Percentiles rank a stretch among this genome's conserved stretches.
Evolutionary conservation across 2,797 vertebrate genomes (phyloP).

Genomic region (Tauraco hartlaubi): DNA sequence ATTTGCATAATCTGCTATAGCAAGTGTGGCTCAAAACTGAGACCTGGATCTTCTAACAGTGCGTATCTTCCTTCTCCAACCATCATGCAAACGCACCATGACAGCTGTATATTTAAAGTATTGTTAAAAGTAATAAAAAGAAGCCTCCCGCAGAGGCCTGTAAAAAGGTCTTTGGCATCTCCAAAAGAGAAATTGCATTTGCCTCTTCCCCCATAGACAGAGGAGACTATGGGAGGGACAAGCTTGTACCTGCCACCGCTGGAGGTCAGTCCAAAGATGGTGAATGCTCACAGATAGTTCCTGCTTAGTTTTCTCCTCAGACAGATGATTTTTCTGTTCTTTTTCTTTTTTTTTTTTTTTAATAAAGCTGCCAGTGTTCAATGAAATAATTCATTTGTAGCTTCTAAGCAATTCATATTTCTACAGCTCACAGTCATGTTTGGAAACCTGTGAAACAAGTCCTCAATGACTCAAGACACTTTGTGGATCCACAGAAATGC

Average conservation of each 20-base stretch:
- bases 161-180: not conserved
- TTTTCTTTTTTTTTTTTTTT: not conserved
- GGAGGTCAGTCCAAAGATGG: not conserved
- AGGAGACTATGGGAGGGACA: not conserved
- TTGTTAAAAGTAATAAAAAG: not conserved
- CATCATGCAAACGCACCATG: fast-evolving
- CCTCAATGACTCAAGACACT: not conserved
- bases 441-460: not conserved
- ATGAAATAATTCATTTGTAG: not conserved
- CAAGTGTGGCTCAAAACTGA: not conserved
- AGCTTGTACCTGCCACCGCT: not conserved
- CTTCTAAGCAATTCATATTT: not conserved
- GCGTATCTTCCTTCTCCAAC: not conserved
- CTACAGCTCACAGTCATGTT: fast-evolving
- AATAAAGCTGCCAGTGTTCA: not conserved
- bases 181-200: not conserved
- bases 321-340: not conserved
- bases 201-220: fast-evolving
- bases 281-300: not conserved
- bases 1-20: not conserved
- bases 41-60: not conserved
- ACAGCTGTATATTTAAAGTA: not conserved
- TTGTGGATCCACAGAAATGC: not conserved
- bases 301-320: not conserved
- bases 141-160: not conserved